These are phyloP conservation scores for Anoplopoma fimbria DNA, from an alignment of 2,113 vertebrate genomes.

Conservation along the genomic window DNA sequence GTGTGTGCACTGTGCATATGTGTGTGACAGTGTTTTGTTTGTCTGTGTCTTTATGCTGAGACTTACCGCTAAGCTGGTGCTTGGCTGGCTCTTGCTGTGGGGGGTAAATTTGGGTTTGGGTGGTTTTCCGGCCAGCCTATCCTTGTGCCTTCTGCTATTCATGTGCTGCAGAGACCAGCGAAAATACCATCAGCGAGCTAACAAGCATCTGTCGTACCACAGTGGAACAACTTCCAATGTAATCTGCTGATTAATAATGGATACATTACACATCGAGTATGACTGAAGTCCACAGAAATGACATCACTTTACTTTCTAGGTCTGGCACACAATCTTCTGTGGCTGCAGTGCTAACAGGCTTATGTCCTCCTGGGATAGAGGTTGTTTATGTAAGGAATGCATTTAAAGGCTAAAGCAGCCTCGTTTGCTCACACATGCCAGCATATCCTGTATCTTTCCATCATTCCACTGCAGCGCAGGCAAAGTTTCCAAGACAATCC, in stretches of 20 bases:
- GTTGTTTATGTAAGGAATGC: constrained; percentile 51
- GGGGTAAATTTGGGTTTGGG: constrained; percentile 95
- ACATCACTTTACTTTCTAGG: constrained; percentile 50
- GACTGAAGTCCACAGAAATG: constrained; percentile 54
- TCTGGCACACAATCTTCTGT: constrained; percentile 10
- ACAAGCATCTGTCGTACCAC: constrained; percentile 63
- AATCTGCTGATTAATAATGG: constrained; percentile 68
- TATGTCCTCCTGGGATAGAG: constrained; percentile 37
- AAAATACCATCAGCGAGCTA: constrained; percentile 59
- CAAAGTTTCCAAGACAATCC: constrained; percentile 26
- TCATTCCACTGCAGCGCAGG: constrained; percentile 11
- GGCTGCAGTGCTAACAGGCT: constrained; percentile 47
- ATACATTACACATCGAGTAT: constrained; percentile 21
- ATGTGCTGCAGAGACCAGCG: constrained; percentile 88
- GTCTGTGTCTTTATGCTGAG: constrained; percentile 42
- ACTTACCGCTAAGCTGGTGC: constrained; percentile 91
- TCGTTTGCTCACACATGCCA: constrained; percentile 30
- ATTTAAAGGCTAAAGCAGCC: constrained; percentile 43
- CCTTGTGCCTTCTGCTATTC: constrained; percentile 98
- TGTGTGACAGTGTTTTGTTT: constrained; percentile 56
- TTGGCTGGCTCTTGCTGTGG: constrained; percentile 92
- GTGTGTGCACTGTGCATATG: constrained; percentile 20
- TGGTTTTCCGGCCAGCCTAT: constrained; percentile 94
- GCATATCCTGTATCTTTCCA: constrained; percentile 39
- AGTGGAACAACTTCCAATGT: constrained; percentile 59